Conservation (phyloP, 2,113 vertebrate genomes). For the Sapajus apella region DNA sequence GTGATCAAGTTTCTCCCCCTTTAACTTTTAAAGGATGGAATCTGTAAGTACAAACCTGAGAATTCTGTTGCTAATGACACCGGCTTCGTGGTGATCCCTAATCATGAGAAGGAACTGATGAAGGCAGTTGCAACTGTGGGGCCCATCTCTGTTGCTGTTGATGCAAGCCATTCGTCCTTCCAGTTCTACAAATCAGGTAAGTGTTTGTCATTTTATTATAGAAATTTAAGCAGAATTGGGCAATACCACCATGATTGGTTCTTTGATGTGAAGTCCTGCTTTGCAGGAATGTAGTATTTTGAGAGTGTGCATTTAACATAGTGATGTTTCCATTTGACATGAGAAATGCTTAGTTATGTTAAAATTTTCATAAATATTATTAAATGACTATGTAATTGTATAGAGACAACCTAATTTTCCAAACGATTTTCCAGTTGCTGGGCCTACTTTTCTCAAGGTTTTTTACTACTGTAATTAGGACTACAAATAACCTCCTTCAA, state of each 20-base stretch:
- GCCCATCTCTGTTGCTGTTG: conserved; percentile 95
- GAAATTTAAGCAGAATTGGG: neutral
- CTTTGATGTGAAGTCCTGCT: neutral
- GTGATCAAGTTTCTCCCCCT: neutral
- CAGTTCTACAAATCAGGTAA: conserved; percentile 95
- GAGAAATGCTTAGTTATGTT: neutral
- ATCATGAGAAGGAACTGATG: conserved; percentile 90
- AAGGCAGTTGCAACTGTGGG: conserved; percentile 92
- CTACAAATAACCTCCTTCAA: neutral
- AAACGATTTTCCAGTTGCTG: neutral
- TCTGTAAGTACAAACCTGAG: conserved; percentile 89
- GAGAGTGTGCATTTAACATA: neutral
- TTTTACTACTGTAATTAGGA: neutral
- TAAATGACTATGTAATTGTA: neutral
- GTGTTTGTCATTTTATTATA: conserved; percentile 20
- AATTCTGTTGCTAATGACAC: conserved; percentile 92
- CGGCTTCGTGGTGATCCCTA: conserved; percentile 90
- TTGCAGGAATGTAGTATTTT: neutral
- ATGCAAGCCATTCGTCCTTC: conserved; percentile 93
- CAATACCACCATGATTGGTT: neutral
- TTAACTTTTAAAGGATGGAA: conserved; percentile 87
- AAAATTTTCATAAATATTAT: neutral
- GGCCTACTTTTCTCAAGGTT: neutral
- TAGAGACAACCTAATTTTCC: neutral
- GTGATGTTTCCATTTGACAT: neutral